Base-by-base conservation (phyloP, 2,888 invertebrate species). In the Ceraclea dissimilis region DNA sequence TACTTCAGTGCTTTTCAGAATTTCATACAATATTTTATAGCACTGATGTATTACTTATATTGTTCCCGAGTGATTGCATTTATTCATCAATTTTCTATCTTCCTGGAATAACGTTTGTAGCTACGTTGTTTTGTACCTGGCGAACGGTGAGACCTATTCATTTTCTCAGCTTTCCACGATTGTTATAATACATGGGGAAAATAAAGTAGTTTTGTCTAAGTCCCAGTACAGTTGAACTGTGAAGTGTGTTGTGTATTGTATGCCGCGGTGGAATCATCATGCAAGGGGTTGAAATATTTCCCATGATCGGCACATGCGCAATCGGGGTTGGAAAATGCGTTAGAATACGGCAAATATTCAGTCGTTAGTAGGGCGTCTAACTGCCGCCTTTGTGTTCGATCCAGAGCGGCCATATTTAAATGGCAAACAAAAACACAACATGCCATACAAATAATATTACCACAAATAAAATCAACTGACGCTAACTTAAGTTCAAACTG, bases 321-420 rank as follows among this genome's bases (percentile, higher is more conserved):
- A 10, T 26, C 5, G 16, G 11, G 17, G 22, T 26, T 39, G 49
- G 46, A 51, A 54, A 59, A 56, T 59, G 59, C 59, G 59, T 59
- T 59, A 59, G 47, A 56, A 56, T 59, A 59, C 59, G 59, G 59
- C 59, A 59, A 55, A 55, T 48, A 54, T 18, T 51, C 54, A 56
- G 59, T 56, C 56, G 56, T 51, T 52, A 56, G 54, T 53, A 17
- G 49, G 54, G 51, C 31, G 51, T 34, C 22, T 20, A 48, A 51
- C 39, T 51, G 59, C 39, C 56, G 51, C 56, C 56, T 19, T 22
- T 31, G 11, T 49, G 10, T 19, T 52, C 22, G 26, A 10, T 31
- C 2, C 18, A 19, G n/a, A 21, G 26, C 19, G 43, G 56, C 52
- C 56, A 56, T 56, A 19, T 20, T 31, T 20, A 49, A 33, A 49